Percentiles rank a stretch among this genome's conserved stretches.
phyloP scores from a whole-genome alignment of 2,888 invertebrate genomes.

The Biston stratarius region DNA sequence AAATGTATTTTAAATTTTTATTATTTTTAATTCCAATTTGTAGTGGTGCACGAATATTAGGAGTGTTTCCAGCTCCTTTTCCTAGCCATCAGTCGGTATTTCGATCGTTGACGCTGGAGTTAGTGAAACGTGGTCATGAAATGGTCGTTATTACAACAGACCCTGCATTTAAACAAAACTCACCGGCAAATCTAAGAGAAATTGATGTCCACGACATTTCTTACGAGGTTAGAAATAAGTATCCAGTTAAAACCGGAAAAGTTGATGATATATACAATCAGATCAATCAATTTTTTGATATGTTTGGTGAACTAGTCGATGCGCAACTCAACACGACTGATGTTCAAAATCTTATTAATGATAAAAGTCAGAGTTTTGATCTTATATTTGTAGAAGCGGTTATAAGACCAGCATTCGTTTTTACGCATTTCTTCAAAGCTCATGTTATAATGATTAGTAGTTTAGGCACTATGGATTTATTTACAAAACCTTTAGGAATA shows the following conservation, averaged over 20 bases:
- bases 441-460: conserved; percentile 59
- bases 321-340: conserved; percentile 46
- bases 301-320: conserved; percentile 37
- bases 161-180: conserved; percentile 45
- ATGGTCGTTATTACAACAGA: conserved; percentile 72
- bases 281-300: background rate
- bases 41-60: conserved; percentile 42
- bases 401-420: conserved; percentile 42
- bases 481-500: conserved; percentile 44
- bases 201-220: conserved; percentile 7
- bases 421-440: conserved; percentile 52
- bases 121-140: conserved; percentile 76
- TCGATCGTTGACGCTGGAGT: conserved; percentile 64
- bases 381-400: conserved; percentile 55
- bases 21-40: background rate
- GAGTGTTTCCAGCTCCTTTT: conserved; percentile 67
- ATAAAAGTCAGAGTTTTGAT: conserved; percentile 52
- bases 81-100: conserved; percentile 79
- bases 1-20: background rate
- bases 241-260: background rate
- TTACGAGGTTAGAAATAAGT: background rate
- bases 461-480: conserved; percentile 44
- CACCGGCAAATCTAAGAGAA: conserved; percentile 2
- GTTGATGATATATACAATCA: conserved; percentile 5
- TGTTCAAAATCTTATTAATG: conserved; percentile 47